Conservation (phyloP, 2,113 vertebrate genomes). For the Leuciscus idus region DNA sequence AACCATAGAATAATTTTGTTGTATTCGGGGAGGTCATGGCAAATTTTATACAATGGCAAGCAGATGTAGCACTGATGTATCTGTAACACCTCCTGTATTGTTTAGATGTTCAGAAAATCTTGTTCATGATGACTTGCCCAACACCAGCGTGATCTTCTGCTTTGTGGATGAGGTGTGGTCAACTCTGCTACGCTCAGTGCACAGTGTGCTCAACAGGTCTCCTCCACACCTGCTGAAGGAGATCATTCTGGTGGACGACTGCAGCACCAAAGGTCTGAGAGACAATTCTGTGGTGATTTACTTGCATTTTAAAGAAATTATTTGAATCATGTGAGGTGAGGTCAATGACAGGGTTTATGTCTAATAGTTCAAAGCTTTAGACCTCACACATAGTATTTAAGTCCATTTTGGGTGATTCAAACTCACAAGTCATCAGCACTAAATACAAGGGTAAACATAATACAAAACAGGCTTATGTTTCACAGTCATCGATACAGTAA, state of each 20-base stretch:
- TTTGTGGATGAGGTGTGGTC: slow-evolving; percentile 99
- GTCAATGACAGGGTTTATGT: not conserved
- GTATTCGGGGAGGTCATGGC: not conserved
- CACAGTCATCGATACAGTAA: not conserved
- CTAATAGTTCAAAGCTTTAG: not conserved
- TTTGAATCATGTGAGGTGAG: not conserved
- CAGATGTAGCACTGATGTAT: not conserved
- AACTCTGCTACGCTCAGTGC: slow-evolving; percentile 91
- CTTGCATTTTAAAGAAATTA: not conserved
- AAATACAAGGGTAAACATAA: not conserved
- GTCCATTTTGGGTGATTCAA: not conserved
- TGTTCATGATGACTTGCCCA: slow-evolving; percentile 86
- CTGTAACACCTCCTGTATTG: not conserved
- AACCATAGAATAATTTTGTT: not conserved
- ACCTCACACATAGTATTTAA: not conserved
- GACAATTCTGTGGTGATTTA: not conserved
- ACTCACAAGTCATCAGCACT: not conserved
- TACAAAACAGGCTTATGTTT: not conserved
- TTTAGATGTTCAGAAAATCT: slow-evolving; percentile 82
- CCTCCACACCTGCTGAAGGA: slow-evolving; percentile 86
- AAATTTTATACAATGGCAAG: not conserved
- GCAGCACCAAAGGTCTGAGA: slow-evolving; percentile 86
- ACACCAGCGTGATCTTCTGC: slow-evolving; percentile 93
- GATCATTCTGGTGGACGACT: slow-evolving; percentile 94
- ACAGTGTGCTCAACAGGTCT: slow-evolving; percentile 92